phyloP scores from a whole-genome alignment of 2,113 vertebrate genomes.

The Sclerurus mexicanus region DNA sequence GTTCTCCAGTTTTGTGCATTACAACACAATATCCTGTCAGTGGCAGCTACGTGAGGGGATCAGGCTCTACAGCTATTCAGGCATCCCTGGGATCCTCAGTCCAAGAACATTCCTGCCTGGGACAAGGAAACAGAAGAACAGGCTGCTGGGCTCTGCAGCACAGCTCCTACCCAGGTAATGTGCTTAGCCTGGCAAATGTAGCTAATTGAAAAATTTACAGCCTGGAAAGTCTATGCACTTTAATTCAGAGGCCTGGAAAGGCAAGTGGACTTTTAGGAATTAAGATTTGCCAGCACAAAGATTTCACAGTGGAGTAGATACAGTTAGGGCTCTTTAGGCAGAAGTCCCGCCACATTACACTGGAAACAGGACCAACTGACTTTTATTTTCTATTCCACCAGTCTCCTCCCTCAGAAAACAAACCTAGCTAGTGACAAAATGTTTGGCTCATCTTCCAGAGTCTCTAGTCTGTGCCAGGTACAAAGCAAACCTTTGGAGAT shows the following conservation, averaged over 20 bases:
- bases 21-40: not conserved
- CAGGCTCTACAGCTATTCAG: not conserved
- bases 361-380: fast-evolving
- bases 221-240: not conserved
- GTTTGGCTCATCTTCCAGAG: not conserved
- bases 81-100: not conserved
- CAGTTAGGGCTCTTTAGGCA: not conserved
- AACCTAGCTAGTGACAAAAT: not conserved
- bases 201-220: not conserved
- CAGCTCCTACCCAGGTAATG: not conserved
- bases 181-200: not conserved
- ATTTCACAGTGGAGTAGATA: not conserved
- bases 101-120: not conserved
- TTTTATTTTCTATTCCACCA: not conserved
- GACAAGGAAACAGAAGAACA: not conserved
- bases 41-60: not conserved
- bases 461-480: not conserved
- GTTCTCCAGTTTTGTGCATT: not conserved
- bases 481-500: not conserved
- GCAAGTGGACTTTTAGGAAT: not conserved
- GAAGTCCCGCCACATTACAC: not conserved
- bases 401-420: not conserved
- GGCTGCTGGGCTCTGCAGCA: not conserved
- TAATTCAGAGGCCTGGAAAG: not conserved
- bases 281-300: not conserved